Evolutionary conservation across 2,888 invertebrate genomes (phyloP), one percentile per base, ranked within the genome.

Genomic region (Caenorhabditis uteleia): DNA sequence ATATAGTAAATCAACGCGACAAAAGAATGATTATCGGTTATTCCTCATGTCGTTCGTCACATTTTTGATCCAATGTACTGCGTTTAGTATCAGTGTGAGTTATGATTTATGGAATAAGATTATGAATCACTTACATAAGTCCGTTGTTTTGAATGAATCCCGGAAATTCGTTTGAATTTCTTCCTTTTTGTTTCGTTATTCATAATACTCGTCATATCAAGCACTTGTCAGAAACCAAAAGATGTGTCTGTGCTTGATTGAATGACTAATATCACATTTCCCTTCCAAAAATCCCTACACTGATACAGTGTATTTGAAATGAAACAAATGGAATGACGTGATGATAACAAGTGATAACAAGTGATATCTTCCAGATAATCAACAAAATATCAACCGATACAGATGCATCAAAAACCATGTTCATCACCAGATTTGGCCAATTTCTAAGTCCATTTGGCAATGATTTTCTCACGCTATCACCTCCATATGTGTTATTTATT

Each of bases 31-130:
- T 21, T 55, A 55, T 18, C 55, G 54, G 1, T 20, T 61, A 10
- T 61, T 61, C 20, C 42, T 61, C 16, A 36, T 49, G 8, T 61
- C 61, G 4, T 55, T 61, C 31, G 46, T 53, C 6, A 50, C 61
- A 12, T 55, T 61, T 29, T 25, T 61, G 20, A 43, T 61, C 21
- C 49, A 61, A 18, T 10, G 7, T 7, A 16, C 20, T 18, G 55
- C 26, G 3, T 50, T 50, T 12, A 10, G 29, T 23, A 40, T 51
- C 2, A 49, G 33, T 5, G 61, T 61, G 25, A 33, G 55, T n/a
- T n/a, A n/a, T n/a, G n/a, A n/a, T n/a, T n/a, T n/a, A n/a, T n/a
- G n/a, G n/a, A n/a, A n/a, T n/a, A n/a, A n/a, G n/a, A n/a, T n/a
- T n/a, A n/a, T n/a, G n/a, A n/a, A n/a, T n/a, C n/a, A n/a, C n/a